Evolutionary conservation across 2,888 invertebrate species (phyloP), one percentile per base, ranked within the genome.

Genomic region (Ypsolopha scabrella): DNA sequence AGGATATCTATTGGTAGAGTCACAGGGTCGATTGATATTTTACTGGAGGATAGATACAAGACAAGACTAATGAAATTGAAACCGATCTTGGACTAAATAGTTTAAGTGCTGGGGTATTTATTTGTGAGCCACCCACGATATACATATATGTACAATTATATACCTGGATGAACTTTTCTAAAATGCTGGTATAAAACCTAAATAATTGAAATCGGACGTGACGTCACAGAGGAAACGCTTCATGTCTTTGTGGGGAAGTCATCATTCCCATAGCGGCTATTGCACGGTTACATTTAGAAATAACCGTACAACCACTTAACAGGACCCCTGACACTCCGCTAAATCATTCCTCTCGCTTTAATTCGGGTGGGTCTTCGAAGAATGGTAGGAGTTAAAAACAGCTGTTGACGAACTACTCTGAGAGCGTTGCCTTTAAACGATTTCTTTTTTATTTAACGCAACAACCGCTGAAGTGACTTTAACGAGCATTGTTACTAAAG

Each of bases 251-350:
- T 65, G 64, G 67, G 77, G 76, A 80, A 79, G 78, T 74, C 72
- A 76, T 80, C 72, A 76, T 80, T 82, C 80, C 80, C 82, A 82
- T 81, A 80, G 67, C 65, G 65, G 61, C 64, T 38, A 61, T 65
- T 60, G 59, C 59, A 41, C 49, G 57, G 65, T 59, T 67, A 60
- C 67, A 68, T 70, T 74, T 80, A 79, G 76, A 80, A 82, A 82
- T 82, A 83, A 67, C 65, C 57, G 13, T 6, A 0, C 7, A 14
- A 38, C 39, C 48, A 46, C 10, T 11, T 35, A 9, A n/a, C 33
- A n/a, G 10, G 11, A 10, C 10, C 13, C 9, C 11, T 35, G n/a
- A 34, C 34, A 10, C 33, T 13, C 6, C 33, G 33, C 33, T 35
- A 33, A 7, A 46, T 24, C 24, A 24, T 24, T 24, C 24, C 24